A percentile compares a stretch with the other conserved stretches of the same genome.
Conservation (phyloP, 2,888 invertebrate genomes). For the Lathronympha strigana region DNA sequence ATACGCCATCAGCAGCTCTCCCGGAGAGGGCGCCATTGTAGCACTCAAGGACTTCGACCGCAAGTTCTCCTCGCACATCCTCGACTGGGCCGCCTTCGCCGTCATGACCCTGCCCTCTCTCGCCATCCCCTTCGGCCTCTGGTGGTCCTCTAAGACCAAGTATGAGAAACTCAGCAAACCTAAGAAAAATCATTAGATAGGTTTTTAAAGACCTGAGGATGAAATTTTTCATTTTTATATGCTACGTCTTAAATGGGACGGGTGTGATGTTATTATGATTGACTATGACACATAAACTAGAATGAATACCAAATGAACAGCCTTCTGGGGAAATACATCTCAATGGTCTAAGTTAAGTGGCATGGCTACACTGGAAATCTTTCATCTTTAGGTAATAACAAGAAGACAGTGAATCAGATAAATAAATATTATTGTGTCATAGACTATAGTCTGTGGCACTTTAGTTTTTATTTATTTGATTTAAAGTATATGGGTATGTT, state of each 20-base stretch:
- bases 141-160: slow-evolving; percentile 97
- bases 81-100: slow-evolving; percentile 98
- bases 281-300: too few relatives aligned
- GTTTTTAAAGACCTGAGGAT: slow-evolving; percentile 6
- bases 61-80: slow-evolving; percentile 98
- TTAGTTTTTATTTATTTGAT: slow-evolving; percentile 10
- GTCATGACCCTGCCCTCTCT: slow-evolving; percentile 98
- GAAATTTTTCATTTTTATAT: neutral
- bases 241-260: neutral
- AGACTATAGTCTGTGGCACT: neutral
- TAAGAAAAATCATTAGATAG: slow-evolving; percentile 85
- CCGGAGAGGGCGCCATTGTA: slow-evolving; percentile 97
- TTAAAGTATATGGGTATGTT: neutral
- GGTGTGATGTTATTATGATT: too few relatives aligned
- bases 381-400: neutral
- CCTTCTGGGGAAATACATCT: too few relatives aligned
- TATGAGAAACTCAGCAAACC: slow-evolving; percentile 92
- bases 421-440: slow-evolving; percentile 6
- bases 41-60: slow-evolving; percentile 96
- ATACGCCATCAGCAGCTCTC: slow-evolving; percentile 92
- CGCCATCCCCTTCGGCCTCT: slow-evolving; percentile 96
- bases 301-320: too few relatives aligned
- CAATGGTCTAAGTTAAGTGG: too few relatives aligned
- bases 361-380: neutral
- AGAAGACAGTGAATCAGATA: slow-evolving; percentile 8